These are phyloP conservation scores for Hedya salicella DNA, from an alignment of 2,888 invertebrate genomes.

Conservation along the genomic window DNA sequence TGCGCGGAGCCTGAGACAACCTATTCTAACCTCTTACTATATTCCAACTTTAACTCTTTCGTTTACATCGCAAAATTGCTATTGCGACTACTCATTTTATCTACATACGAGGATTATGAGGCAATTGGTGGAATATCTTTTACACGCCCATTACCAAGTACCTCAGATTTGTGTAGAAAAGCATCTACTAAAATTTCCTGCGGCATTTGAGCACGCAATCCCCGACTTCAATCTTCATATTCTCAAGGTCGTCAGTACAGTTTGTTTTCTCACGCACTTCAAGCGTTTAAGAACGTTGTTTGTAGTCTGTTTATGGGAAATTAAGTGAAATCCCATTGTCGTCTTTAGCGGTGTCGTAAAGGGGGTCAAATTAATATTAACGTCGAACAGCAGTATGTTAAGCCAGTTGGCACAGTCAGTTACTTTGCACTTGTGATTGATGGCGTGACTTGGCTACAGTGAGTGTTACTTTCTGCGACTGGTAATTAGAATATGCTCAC, in stretches of 20 bases:
- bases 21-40: no score
- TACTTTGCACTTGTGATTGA: constrained; percentile 40
- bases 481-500: not conserved
- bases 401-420: not conserved
- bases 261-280: not conserved
- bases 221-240: not conserved
- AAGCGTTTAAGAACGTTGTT: not conserved
- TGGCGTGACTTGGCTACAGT: no score
- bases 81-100: not conserved
- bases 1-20: constrained; percentile 13
- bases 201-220: not conserved
- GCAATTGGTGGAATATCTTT: not conserved
- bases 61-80: not conserved
- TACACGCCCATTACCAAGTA: not conserved
- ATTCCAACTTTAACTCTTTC: not conserved
- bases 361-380: constrained; percentile 27
- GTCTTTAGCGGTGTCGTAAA: constrained; percentile 21
- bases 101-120: not conserved
- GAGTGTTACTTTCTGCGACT: constrained; percentile 15
- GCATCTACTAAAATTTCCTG: not conserved
- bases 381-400: not conserved
- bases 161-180: constrained; percentile 2
- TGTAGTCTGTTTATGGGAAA: constrained; percentile 13
- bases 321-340: constrained; percentile 27
- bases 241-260: not conserved